Percentiles rank a stretch among this genome's conserved stretches.
Evolutionary conservation across 1,140 invertebrate species (phyloP).

Genomic region (Achatina immaculata): DNA sequence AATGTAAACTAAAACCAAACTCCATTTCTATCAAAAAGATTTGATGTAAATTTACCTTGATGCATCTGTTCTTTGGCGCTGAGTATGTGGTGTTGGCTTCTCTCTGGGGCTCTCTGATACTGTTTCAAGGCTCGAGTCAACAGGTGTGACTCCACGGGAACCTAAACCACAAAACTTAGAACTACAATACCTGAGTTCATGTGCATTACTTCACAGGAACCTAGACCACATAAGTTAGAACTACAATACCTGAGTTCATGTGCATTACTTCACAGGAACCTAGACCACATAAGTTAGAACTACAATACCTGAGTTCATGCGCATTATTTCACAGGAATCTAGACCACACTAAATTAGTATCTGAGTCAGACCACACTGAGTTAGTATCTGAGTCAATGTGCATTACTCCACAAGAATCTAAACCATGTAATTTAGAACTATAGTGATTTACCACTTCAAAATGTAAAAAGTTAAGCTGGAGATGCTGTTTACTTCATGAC

Average conservation of each 20-base stretch:
- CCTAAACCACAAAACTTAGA: not conserved
- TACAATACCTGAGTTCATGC: slow-evolving; percentile 8
- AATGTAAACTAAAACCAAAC: too few species aligned
- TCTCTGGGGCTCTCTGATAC: slow-evolving; percentile 25
- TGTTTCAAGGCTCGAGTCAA: slow-evolving; percentile 22
- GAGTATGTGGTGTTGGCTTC: too few species aligned
- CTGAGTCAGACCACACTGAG: not conserved
- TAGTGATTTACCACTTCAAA: not conserved
- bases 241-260: slow-evolving; percentile 2
- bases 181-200: slow-evolving; percentile 1
- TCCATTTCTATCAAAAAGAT: too few species aligned
- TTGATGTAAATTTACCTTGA: too few species aligned
- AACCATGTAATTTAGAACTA: not conserved
- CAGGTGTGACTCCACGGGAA: slow-evolving; percentile 18
- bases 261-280: slow-evolving; percentile 18
- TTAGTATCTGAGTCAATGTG: slow-evolving; percentile 1
- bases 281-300: not conserved
- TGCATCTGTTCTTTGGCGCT: too few species aligned
- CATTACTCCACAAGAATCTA: slow-evolving; percentile 20
- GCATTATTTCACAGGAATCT: slow-evolving; percentile 17
- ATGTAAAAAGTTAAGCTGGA: too few species aligned
- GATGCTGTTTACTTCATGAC: not conserved
- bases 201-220: slow-evolving; percentile 11
- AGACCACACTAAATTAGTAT: not conserved
- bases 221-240: not conserved